Evolutionary conservation across 2,888 invertebrate species (phyloP), one percentile per base, ranked within the genome.

Genomic region (Arctia plantaginis): DNA sequence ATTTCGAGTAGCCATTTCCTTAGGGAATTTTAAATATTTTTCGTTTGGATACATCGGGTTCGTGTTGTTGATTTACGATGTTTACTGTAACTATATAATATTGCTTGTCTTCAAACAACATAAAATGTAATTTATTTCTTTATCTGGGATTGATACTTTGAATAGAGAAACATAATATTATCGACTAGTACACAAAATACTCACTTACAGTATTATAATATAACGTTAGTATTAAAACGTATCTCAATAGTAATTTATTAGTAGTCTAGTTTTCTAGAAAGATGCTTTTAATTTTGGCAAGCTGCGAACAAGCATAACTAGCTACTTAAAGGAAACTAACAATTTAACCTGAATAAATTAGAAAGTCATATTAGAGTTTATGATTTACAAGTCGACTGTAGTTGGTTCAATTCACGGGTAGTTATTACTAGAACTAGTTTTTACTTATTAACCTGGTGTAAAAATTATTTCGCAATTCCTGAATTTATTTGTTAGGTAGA

Each of bases 1-100:
- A 88, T 91, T 92, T 90, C 90, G 91, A 93, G 93, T 92, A 92
- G 91, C 92, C 91, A 89, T 92, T 94, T 94, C 94, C 94, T 91
- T 80, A 85, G 91, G 94, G 92, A 89, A 89, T 92, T 93, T 91
- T 90, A 91, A 93, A 92, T 89, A 85, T 85, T 80, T 82, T 83
- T 83, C 81, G 81, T 85, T 78, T 82, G 81, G 81, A 78, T 80
- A 82, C 81, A 85, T 83, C 82, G 81, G 73, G 80, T 81, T 86
- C 77, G 77, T 80, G 81, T 82, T 81, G 81, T 78, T 85, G 86
- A 82, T 86, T 85, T 81, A 85, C 73, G 80, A 80, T 83, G 87
- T 85, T 84, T 82, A 80, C 83, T 78, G 76, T 74, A 69, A 69
- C 72, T 73, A 67, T 69, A 67, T 30, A 55, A 71, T 75, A 72